Percentiles rank a stretch among this genome's conserved stretches.
Conservation (phyloP, 35 echinoderm and acorn worm species). For the Lytechinus variegatus region DNA sequence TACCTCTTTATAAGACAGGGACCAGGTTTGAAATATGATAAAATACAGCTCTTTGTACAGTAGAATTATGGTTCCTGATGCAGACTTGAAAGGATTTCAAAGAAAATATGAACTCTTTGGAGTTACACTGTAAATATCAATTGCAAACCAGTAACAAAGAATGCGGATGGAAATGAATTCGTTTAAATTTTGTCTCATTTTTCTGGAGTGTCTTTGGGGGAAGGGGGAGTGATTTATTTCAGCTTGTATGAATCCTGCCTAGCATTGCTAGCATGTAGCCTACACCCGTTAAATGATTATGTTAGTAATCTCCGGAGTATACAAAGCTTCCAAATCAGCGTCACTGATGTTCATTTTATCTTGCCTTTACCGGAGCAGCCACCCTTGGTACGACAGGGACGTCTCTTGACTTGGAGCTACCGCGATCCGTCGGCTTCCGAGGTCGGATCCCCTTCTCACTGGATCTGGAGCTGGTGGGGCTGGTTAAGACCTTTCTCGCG, state of each 20-base stretch:
- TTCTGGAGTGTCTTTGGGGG: too few species aligned
- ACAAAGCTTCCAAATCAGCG: neutral
- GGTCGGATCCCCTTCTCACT: neutral
- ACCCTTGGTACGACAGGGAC: neutral
- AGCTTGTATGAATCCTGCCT: neutral
- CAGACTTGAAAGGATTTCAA: too few species aligned
- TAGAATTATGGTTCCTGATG: too few species aligned
- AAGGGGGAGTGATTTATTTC: neutral
- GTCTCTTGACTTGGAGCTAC: neutral
- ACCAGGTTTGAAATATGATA: too few species aligned
- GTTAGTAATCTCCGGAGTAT: conserved; percentile 9
- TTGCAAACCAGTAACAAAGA: too few species aligned
- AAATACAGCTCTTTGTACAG: too few species aligned
- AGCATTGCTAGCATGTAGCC: neutral
- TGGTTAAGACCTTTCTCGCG: neutral
- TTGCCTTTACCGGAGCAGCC: neutral
- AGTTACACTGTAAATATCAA: too few species aligned
- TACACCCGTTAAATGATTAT: neutral
- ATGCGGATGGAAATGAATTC: too few species aligned
- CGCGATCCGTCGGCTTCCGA: neutral
- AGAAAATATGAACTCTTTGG: too few species aligned
- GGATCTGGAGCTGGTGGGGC: neutral
- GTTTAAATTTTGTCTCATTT: too few species aligned
- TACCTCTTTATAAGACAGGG: too few species aligned
- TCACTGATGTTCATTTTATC: neutral